Evolutionary conservation across 2,113 vertebrate genomes (phyloP).

Genomic region (Leptocoma aspasia): DNA sequence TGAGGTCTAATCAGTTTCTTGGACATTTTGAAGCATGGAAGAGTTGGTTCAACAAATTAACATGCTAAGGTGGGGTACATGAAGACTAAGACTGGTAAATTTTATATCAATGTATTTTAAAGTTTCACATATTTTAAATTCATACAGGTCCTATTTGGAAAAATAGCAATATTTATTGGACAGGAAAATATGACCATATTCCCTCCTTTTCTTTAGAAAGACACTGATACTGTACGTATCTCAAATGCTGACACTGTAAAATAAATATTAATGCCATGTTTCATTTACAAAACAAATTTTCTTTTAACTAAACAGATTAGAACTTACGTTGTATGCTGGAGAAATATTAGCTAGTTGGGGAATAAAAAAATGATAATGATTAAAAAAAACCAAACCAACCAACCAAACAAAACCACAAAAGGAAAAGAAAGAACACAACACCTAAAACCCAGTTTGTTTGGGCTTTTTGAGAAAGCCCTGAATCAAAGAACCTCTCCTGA

Average conservation of each 20-base stretch:
- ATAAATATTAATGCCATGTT: background rate
- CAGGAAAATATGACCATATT: background rate
- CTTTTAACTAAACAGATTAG: background rate
- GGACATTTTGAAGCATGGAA: background rate
- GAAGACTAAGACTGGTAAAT: background rate
- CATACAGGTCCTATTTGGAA: background rate
- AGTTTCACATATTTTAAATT: background rate
- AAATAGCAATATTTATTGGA: background rate
- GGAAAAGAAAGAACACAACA: background rate
- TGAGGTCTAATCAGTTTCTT: background rate
- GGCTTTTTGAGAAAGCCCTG: background rate
- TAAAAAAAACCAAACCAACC: background rate
- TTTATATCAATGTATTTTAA: background rate
- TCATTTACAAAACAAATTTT: background rate
- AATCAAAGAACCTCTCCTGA: background rate
- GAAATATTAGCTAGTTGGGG: background rate
- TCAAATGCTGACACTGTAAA: background rate
- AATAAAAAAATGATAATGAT: background rate
- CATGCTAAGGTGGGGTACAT: background rate
- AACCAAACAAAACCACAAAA: background rate
- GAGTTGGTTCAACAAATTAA: background rate
- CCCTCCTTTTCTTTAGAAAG: background rate
- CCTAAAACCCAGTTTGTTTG: background rate
- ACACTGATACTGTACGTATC: too few relatives aligned
- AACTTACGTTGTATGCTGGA: accelerated